Evolutionary conservation across 2,113 vertebrate genomes (phyloP), one percentile per base, ranked within the genome.

Genomic region (Vidua macroura): DNA sequence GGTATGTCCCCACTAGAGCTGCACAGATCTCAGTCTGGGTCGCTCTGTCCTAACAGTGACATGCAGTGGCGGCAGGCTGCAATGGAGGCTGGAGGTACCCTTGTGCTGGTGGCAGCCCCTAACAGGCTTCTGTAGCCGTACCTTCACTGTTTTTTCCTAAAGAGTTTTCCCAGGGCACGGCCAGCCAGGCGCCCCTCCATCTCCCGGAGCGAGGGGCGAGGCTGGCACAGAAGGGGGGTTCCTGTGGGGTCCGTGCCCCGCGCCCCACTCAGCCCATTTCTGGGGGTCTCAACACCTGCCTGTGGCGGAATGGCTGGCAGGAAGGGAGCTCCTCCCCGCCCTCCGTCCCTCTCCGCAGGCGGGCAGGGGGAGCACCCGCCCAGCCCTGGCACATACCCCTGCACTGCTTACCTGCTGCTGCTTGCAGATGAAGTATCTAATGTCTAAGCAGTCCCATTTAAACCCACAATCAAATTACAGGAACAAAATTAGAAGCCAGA

Each of bases 401-500:
- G 88, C 35, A 7, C 68, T 9, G 46, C 76, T 83, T 49, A 93
- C 91, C 94, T 95, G 91, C 91, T 83, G 79, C 79, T 81, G 86
- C 76, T 64, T 21, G 52, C 73, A 43, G 86, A 86, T 76, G 69
- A 24, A 92, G 88, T 35, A 93, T 84, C 88, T 91, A 23, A 92
- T 86, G 83, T 86, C 83, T 79, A 27, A 84, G 86, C 86, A 86
- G 83, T 13, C 59, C 86, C 94, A 91, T 95, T 94, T 93, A 93
- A 95, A 96, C n/a, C 83, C 94, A 15, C 91, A 95, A 97, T 95
- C 74, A 76, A 95, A 97, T 96, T 91, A 96, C 21, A 48, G 73
- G 66, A 91, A 79, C 86, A 72, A 84, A 96, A 97, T 97, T 93
- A 95, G 94, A 97, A 96, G 93, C 91, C 95, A 97, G 95, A 96